These are phyloP conservation scores for Percopsis transmontana DNA, from an alignment of 2,113 vertebrate genomes.

Conservation along the genomic window DNA sequence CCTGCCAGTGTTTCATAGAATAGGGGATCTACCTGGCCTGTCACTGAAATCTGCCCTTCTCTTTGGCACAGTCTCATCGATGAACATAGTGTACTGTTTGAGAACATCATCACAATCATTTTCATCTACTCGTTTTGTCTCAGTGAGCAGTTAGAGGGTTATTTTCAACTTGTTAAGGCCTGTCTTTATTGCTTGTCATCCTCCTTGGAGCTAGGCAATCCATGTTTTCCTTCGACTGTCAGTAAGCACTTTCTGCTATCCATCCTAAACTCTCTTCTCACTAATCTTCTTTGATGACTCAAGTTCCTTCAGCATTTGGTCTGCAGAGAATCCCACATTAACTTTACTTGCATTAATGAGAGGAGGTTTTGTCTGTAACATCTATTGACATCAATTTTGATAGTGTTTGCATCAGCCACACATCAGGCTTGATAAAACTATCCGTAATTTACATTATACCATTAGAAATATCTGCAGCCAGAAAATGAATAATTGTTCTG, in stretches of 20 bases:
- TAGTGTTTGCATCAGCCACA: conserved; percentile 1
- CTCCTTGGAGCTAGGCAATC: not conserved
- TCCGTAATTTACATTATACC: not conserved
- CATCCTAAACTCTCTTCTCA: not conserved
- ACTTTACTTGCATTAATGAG: not conserved
- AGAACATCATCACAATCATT: not conserved
- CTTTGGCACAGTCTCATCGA: not conserved
- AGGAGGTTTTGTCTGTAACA: not conserved
- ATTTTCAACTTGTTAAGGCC: not conserved
- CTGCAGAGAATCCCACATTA: not conserved
- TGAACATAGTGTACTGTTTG: not conserved
- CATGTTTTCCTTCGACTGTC: not conserved
- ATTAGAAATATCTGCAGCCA: not conserved
- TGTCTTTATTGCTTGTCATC: not conserved
- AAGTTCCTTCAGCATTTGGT: not conserved
- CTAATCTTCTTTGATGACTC: not conserved
- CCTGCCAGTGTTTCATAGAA: not conserved
- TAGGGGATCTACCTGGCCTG: not conserved
- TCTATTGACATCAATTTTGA: conserved; percentile 1
- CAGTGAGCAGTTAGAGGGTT: not conserved
- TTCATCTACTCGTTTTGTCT: not conserved
- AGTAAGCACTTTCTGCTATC: not conserved
- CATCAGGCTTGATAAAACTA: not conserved
- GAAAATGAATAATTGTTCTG: not conserved
- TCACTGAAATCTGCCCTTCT: not conserved